Evolutionary conservation across 1,140 invertebrate species (phyloP).

Genomic region (Drosophila triauraria): DNA sequence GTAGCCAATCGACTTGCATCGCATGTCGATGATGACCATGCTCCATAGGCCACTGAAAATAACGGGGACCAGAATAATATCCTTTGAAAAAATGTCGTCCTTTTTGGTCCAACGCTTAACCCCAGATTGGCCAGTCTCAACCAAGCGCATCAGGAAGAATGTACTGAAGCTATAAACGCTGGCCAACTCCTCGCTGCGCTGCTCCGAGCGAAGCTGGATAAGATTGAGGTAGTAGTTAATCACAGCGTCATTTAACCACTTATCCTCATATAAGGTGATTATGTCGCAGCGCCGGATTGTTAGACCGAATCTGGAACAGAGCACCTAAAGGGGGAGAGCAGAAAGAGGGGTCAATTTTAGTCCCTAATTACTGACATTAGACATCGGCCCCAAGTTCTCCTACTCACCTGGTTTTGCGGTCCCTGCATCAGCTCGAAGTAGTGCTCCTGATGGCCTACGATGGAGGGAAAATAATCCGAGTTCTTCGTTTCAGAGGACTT

Average conservation of each 20-base stretch:
- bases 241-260: slow-evolving; percentile 98
- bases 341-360: too few species aligned
- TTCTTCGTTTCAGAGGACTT: background rate
- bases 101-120: slow-evolving; percentile 95
- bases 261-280: slow-evolving; percentile 86
- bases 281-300: too few species aligned
- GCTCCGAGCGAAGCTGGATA: slow-evolving; percentile 89
- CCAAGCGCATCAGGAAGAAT: slow-evolving; percentile 96
- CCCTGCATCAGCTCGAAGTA: slow-evolving; percentile 37
- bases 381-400: too few species aligned
- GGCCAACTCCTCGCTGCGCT: slow-evolving; percentile 87
- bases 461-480: slow-evolving; percentile 27
- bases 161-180: slow-evolving; percentile 93
- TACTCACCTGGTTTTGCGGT: slow-evolving; percentile 22
- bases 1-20: slow-evolving; percentile 91
- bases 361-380: too few species aligned
- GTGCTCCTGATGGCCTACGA: slow-evolving; percentile 14
- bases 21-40: slow-evolving; percentile 94
- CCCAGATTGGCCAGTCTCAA: slow-evolving; percentile 88
- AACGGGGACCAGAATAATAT: slow-evolving; percentile 90
- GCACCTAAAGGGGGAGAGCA: too few species aligned
- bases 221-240: slow-evolving; percentile 86
- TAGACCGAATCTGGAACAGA: too few species aligned
- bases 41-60: slow-evolving; percentile 98
- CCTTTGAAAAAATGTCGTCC: slow-evolving; percentile 85